Base-by-base conservation (phyloP, 2,113 vertebrate species). In the Cynocephalus volans region DNA sequence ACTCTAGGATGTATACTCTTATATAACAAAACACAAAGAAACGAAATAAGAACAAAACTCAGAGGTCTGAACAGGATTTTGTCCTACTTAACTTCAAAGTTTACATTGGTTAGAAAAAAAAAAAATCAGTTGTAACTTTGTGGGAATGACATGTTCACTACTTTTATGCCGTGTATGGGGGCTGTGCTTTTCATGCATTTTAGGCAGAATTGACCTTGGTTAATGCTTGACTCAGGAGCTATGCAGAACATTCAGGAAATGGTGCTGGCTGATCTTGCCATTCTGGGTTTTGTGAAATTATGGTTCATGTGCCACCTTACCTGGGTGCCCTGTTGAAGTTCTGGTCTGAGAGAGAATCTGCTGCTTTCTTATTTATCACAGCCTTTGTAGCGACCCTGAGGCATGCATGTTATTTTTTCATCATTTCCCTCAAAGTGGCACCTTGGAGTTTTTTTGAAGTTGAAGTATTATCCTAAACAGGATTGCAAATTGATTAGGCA, bases 241-340 rank as follows among this genome's bases (percentile, higher is more conserved):
- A 6, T 88, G 73, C 52, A 18, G 73, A 64, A n/a, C n/a, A 41
- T 41, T 45, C 75, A 50, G 75, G 67, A 52, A 69, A 36, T 60
- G 67, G 28, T 26, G 50, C 52, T n/a, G 54, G 36, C 58, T 50
- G 45, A 54, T 33, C 56, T 48, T 36, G 10, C n/a, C 2, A 1
- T 54, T 72, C n/a, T 62, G 8, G 8, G 72, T 41, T 86, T 88
- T 82, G 77, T 75, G 84, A 70, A 79, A 36, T 14, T 52, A 8
- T 3, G 19, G 24, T 10, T 45, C 6, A 5, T 0, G 0, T 15
- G n/a, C 17, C 2, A 5, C 8, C 2, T 19, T 54, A 6, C 48
- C 21, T 88, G 24, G 33, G 31, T 70, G 33, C 23, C 23, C 31
- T 0, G 4, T 8, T 31, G 24, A 54, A 70, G 26, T 24, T 89